phyloP scores from a whole-genome alignment of 2,797 vertebrate genomes.

The Poliocrania exsul region DNA sequence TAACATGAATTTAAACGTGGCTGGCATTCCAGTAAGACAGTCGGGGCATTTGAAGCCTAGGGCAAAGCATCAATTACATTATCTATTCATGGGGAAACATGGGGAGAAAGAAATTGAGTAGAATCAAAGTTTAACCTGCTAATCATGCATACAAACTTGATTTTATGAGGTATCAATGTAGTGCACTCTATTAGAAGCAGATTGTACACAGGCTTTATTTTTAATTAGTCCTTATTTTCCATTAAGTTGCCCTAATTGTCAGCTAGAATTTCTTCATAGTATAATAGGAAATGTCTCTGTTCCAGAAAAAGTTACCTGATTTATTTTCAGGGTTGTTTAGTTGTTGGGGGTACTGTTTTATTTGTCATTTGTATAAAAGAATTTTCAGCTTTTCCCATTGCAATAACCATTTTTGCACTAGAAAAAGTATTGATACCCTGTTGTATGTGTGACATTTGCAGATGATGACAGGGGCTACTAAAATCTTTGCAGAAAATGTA shows the following conservation, averaged over 20 bases:
- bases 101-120: constrained; percentile 55
- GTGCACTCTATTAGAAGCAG: constrained; percentile 43
- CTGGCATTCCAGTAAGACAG: constrained; percentile 68
- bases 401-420: not conserved
- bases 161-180: constrained; percentile 36
- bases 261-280: not conserved
- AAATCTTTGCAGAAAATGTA: not conserved
- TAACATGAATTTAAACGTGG: constrained; percentile 76
- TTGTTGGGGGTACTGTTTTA: not conserved
- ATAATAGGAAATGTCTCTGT: not conserved
- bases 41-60: constrained; percentile 57
- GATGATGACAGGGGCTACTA: not conserved
- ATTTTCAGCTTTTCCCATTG: not conserved
- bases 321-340: not conserved
- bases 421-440: not conserved
- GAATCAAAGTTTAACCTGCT: constrained; percentile 56
- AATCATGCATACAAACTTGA: constrained; percentile 44
- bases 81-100: constrained; percentile 72
- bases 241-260: not conserved
- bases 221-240: not conserved
- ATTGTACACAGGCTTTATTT: not conserved
- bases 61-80: constrained; percentile 73
- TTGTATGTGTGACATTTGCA: not conserved
- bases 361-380: not conserved
- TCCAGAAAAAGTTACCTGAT: not conserved